Evolutionary conservation across 2,113 vertebrate genomes (phyloP), one percentile per base, ranked within the genome.

Genomic region (Lasiurus borealis): DNA sequence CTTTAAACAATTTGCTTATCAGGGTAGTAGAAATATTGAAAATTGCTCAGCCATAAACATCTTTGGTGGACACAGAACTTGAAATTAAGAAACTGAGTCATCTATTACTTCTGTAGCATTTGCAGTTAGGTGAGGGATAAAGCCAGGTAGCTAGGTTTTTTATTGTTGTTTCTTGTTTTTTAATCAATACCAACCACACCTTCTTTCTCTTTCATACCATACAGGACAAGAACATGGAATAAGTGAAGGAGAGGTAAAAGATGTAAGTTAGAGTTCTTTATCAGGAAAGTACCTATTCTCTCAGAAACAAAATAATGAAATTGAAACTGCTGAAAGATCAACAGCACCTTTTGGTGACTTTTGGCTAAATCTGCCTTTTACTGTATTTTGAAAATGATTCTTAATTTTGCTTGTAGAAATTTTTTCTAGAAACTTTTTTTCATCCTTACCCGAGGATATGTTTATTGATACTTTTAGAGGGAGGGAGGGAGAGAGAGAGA

Each of bases 71-170:
- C 52, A 76, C 0, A 25, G 52, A 94, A 92, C 10, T 84, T 88
- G 31, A 90, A 78, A 88, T 82, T 73, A 93, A 93, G n/a, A 68
- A 72, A 4, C 1, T 87, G 31, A 90, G 40, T 66, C 44, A 96
- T 73, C 34, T 40, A 46, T 90, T 88, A 90, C 19, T 88, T 95
- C 91, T 83, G 48, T 83, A n/a, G 59, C 89, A 27, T 77, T 81
- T 81, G 13, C n/a, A 80, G 19, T 76, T 80, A 19, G 21, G 12
- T 13, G 16, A 52, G 6, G 5, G 9, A n/a, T 92, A 31, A 88
- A 92, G 5, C 31, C 73, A 50, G 29, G 29, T 27, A 85, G 14
- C 6, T 54, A 64, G 29, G 29, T 16, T 66, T 31, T 66, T 66
- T 62, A 23, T 62, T 62, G 62, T 31, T 31, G 29, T 75, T 68